A percentile compares a stretch with the other conserved stretches of the same genome.
Evolutionary conservation across 2,888 invertebrate genomes (phyloP).

Genomic region (Bimastos eiseni): DNA sequence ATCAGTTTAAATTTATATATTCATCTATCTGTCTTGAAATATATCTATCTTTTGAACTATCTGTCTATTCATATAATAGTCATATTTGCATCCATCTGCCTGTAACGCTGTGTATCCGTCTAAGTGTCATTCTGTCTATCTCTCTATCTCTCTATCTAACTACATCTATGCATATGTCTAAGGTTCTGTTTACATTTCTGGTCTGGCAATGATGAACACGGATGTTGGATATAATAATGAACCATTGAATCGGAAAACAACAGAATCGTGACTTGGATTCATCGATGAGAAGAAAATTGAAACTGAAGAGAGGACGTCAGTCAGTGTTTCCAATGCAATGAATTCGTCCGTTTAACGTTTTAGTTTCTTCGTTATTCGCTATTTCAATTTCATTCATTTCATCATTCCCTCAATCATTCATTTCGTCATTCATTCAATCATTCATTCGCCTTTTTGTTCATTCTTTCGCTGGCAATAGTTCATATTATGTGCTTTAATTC

Average conservation of each 20-base stretch:
- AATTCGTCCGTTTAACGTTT: neutral
- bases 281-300: neutral
- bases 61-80: too few relatives aligned
- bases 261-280: neutral
- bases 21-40: too few relatives aligned
- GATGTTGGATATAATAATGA: neutral
- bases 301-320: neutral
- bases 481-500: too few relatives aligned
- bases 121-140: neutral
- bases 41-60: too few relatives aligned
- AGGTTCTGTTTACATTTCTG: neutral
- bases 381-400: too few relatives aligned
- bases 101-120: too few relatives aligned
- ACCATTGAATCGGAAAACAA: neutral
- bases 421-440: neutral
- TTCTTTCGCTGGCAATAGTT: too few relatives aligned
- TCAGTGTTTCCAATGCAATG: neutral
- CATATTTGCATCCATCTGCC: too few relatives aligned
- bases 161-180: too few relatives aligned
- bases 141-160: neutral
- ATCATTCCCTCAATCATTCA: too few relatives aligned
- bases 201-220: neutral
- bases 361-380: neutral
- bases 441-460: neutral
- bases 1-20: too few relatives aligned